Evolutionary conservation across 2,888 invertebrate genomes (phyloP).

Genomic region (Melieria omissa): DNA sequence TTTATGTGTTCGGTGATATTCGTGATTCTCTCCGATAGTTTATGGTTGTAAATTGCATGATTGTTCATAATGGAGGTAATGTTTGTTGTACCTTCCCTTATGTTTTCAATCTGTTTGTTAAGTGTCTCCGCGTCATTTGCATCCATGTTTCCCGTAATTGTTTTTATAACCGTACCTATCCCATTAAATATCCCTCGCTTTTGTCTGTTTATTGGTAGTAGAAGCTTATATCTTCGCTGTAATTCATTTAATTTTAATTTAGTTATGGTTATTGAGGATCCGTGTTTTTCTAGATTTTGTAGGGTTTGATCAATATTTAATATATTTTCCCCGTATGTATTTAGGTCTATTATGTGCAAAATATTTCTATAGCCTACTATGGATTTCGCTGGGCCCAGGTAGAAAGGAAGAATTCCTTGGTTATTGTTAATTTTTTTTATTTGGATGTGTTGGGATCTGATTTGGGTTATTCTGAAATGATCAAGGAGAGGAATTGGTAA

Average conservation of each 20-base stretch:
- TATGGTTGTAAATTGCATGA: background rate
- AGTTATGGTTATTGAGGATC: background rate
- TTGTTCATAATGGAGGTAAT: constrained; percentile 2
- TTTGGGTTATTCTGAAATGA: background rate
- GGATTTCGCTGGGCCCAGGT: background rate
- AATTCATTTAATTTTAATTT: too few relatives aligned
- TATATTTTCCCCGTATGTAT: background rate
- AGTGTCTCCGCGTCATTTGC: too few relatives aligned
- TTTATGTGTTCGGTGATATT: constrained; percentile 5
- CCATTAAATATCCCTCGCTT: too few relatives aligned
- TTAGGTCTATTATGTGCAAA: background rate
- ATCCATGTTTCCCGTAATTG: too few relatives aligned
- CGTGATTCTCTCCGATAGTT: background rate
- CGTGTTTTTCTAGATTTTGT: too few relatives aligned
- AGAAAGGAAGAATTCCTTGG: background rate
- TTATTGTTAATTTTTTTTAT: background rate
- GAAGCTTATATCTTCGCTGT: too few relatives aligned
- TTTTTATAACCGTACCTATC: too few relatives aligned
- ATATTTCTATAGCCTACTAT: background rate
- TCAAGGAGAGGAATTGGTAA: background rate
- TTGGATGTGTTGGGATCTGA: background rate
- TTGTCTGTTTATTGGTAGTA: too few relatives aligned
- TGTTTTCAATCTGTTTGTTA: too few relatives aligned
- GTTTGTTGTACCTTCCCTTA: too few relatives aligned
- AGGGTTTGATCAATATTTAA: too few relatives aligned